Percentiles rank a stretch among this genome's conserved stretches.
These are phyloP conservation scores for Nerophis lumbriciformis DNA, from an alignment of 2,113 vertebrate species.

Conservation along the genomic window DNA sequence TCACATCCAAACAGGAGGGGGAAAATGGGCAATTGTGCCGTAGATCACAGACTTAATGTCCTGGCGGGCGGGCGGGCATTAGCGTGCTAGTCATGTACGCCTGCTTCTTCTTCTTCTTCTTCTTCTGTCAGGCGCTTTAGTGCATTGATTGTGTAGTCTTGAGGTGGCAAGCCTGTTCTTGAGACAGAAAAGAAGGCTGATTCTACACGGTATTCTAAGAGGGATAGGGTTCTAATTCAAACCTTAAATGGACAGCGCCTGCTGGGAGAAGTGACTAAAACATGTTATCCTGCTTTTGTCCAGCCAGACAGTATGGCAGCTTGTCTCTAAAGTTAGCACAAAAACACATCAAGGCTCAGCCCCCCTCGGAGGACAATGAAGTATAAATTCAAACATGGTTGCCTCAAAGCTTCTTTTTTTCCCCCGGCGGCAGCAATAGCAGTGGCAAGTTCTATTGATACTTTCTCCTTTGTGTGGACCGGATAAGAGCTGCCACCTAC, in stretches of 20 bases:
- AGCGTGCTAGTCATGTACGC: slow-evolving; percentile 29
- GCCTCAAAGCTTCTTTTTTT: too few species aligned
- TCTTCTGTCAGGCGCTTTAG: not conserved
- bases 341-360: too few species aligned
- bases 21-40: slow-evolving; percentile 32
- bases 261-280: not conserved
- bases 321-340: too few species aligned
- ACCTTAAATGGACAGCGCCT: not conserved
- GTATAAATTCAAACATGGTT: too few species aligned
- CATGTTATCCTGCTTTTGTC: too few species aligned
- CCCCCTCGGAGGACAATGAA: too few species aligned
- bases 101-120: slow-evolving; percentile 7
- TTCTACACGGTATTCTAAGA: not conserved
- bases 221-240: not conserved
- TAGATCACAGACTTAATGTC: slow-evolving; percentile 23
- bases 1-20: slow-evolving; percentile 11
- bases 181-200: not conserved
- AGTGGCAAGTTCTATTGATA: too few species aligned
- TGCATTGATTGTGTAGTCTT: slow-evolving; percentile 12
- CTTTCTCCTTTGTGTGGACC: too few species aligned
- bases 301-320: too few species aligned
- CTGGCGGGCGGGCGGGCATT: slow-evolving; percentile 15
- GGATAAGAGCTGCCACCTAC: too few species aligned
- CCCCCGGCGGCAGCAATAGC: too few species aligned
- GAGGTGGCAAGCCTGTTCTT: not conserved